These are phyloP conservation scores for Philaenus spumarius DNA, from an alignment of 1,140 invertebrate species.

Conservation along the genomic window DNA sequence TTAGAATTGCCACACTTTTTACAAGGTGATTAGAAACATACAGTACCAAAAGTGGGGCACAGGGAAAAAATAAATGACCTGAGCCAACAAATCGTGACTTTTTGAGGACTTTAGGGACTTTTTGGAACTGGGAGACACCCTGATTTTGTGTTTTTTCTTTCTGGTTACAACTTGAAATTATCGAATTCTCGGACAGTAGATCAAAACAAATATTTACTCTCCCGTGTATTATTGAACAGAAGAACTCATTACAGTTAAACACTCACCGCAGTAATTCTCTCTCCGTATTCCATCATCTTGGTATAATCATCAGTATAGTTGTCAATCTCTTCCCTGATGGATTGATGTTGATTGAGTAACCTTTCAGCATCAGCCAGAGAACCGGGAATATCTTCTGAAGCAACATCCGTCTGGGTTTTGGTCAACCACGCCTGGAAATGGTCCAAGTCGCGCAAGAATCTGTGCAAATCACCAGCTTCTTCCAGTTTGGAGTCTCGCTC, in stretches of 20 bases:
- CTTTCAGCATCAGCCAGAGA: conserved; percentile 95
- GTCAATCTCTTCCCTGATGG: conserved; percentile 97
- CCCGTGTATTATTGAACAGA: too few relatives aligned
- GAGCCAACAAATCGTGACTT: too few relatives aligned
- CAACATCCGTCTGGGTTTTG: conserved; percentile 95
- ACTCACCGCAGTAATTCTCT: conserved; percentile 79
- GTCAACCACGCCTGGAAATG: conserved; percentile 99
- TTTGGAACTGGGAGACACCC: too few relatives aligned
- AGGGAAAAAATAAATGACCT: too few relatives aligned
- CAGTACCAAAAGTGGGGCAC: too few relatives aligned
- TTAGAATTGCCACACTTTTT: too few relatives aligned
- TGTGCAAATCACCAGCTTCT: conserved; percentile 96
- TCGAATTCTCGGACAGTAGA: too few relatives aligned
- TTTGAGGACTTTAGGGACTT: too few relatives aligned
- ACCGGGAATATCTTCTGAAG: conserved; percentile 96
- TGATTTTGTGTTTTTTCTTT: too few relatives aligned
- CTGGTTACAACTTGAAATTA: too few relatives aligned
- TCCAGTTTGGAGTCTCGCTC: conserved; percentile 96
- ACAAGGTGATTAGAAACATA: too few relatives aligned
- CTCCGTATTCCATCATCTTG: conserved; percentile 99
- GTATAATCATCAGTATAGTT: conserved; percentile 97
- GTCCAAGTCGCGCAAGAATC: conserved; percentile 97
- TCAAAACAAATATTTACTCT: too few relatives aligned
- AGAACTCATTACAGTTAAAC: neutral
- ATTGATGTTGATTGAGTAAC: conserved; percentile 92